Evolutionary conservation across 2,888 invertebrate species (phyloP).

Genomic region (Hypselothyrea guttata): DNA sequence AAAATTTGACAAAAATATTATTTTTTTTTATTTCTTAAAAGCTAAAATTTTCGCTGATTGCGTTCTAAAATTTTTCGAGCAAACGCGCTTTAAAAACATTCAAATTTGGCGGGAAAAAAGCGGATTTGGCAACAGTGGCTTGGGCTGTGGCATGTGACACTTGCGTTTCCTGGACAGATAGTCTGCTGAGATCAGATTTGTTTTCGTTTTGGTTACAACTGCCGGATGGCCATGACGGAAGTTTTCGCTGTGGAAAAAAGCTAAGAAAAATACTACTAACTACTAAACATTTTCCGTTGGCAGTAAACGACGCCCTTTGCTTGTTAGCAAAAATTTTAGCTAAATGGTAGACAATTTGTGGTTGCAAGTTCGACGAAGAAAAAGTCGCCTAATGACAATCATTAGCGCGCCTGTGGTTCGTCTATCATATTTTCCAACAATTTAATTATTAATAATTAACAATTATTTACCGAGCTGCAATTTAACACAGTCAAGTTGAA

Average conservation of each 20-base stretch:
- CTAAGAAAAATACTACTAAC: not conserved
- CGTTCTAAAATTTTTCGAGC: too few relatives aligned
- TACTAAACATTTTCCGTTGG: not conserved
- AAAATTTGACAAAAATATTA: too few relatives aligned
- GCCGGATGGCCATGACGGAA: constrained; percentile 63
- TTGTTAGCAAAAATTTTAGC: constrained; percentile 49
- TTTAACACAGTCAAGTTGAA: constrained; percentile 43
- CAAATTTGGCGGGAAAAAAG: too few relatives aligned
- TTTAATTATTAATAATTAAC: constrained; percentile 74
- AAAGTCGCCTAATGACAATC: constrained; percentile 56
- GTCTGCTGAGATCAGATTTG: constrained; percentile 21
- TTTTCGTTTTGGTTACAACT: constrained; percentile 21
- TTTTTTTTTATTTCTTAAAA: too few relatives aligned
- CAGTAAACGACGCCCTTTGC: constrained; percentile 26
- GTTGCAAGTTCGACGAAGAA: constrained; percentile 25
- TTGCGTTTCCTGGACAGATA: constrained; percentile 48
- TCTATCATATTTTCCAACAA: constrained; percentile 52
- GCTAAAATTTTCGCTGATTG: too few relatives aligned
- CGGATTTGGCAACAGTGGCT: too few relatives aligned
- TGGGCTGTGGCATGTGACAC: constrained; percentile 47
- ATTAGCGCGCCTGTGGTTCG: constrained; percentile 46
- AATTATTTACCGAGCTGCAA: constrained; percentile 55
- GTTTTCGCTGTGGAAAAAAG: constrained; percentile 35
- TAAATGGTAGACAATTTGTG: constrained; percentile 51
- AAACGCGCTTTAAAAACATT: too few relatives aligned